Evolutionary conservation across 1,140 invertebrate species (phyloP), one percentile per base, ranked within the genome.

Genomic region (Diachasmimorpha longicaudata): DNA sequence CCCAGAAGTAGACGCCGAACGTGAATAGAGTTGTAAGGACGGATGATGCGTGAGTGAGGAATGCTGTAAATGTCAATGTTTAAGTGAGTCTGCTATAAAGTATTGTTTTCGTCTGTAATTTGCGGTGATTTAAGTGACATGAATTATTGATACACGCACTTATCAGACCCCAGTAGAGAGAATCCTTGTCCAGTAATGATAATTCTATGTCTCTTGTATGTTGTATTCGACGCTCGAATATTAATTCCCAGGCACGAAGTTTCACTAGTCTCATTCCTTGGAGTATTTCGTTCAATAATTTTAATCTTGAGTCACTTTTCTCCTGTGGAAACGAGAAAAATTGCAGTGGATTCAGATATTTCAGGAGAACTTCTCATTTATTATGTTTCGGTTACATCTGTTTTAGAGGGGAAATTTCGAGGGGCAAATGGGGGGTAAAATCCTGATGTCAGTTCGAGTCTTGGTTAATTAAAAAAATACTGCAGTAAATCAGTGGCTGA

Each of bases 241-340:
- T 88, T 44, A 91, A 89, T 86, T 96, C 95, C 95, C 95, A 96
- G 13, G 93, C 94, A 82, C 94, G 93, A 4, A 97, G 88, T 82
- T 97, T 97, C 11, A 97, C 91, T 4, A 95, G 89, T 85, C 93
- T 93, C 16, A 96, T 95, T 6, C 94, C 94, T 83, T 95, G 93
- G 36, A 97, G 86, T 66, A 95, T 91, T 87, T 96, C 95, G 75
- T 94, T 94, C 46, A 94, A 93, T 83, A 93, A 92, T 63, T 92
- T 92, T 44, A 96, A 87, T 42, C 96, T 90, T 77, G 93, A 92
- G 84, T 97, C 96, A 19, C 93, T 93, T 52, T 90, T 91, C 85
- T 93, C 89, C 93, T 93, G 31, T 6, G 74, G 10, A 9, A 42
- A 1, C 3, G 9, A 80, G 79, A 81, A 80, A 72, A 58, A 44